Evolutionary conservation across 2,888 invertebrate genomes (phyloP).

Genomic region (Agrochola circellaris): DNA sequence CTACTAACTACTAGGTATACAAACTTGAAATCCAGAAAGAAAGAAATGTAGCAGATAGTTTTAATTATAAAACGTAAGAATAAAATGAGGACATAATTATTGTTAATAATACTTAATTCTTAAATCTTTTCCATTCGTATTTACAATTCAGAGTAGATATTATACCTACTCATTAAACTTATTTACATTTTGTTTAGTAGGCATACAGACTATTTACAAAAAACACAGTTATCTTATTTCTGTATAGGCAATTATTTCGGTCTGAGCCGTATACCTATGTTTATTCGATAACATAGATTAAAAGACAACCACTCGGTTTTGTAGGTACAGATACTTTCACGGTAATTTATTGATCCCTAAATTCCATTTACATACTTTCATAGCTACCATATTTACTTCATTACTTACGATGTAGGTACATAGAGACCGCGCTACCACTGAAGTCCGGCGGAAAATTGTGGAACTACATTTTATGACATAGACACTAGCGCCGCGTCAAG

Average conservation of each 20-base stretch:
- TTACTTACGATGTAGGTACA: not conserved
- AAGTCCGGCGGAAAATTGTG: too few species aligned
- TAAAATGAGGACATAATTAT: conserved; percentile 7
- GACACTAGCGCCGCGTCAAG: too few species aligned
- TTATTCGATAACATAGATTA: not conserved
- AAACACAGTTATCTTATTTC: conserved; percentile 9
- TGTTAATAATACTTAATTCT: conserved; percentile 39
- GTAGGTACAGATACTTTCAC: not conserved
- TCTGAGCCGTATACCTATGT: not conserved
- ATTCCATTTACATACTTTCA: not conserved
- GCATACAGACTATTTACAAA: conserved; percentile 35
- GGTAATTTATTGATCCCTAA: not conserved
- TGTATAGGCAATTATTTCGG: conserved; percentile 29
- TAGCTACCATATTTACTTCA: not conserved
- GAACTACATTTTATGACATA: too few species aligned
- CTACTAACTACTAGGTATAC: too few species aligned
- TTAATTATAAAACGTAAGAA: conserved; percentile 12
- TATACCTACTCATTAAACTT: conserved; percentile 19
- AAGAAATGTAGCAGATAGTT: not conserved
- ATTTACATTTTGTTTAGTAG: conserved; percentile 36
- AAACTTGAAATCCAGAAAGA: conserved; percentile 35
- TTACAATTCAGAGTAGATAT: conserved; percentile 48
- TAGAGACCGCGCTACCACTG: too few species aligned
- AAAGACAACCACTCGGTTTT: conserved; percentile 4
- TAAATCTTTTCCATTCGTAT: conserved; percentile 29